Evolutionary conservation across 2,113 vertebrate genomes (phyloP).

Genomic region (Albula glossodonta): DNA sequence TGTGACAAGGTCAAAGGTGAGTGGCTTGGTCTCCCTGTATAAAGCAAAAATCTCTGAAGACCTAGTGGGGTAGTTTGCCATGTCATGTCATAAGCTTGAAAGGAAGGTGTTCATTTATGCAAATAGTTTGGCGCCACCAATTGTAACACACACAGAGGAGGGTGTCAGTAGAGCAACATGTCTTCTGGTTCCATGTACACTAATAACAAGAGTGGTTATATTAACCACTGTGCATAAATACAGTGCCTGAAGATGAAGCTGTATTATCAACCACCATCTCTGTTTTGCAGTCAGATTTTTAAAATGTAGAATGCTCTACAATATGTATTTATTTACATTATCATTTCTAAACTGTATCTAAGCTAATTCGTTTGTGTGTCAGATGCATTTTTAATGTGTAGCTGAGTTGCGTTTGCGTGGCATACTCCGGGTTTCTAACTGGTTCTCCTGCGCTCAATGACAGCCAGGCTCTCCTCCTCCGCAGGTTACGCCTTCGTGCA

Average conservation of each 20-base stretch:
- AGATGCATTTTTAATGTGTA: not conserved
- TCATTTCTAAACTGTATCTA: not conserved
- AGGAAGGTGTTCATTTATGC: not conserved
- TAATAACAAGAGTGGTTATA: not conserved
- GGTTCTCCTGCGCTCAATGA: slow-evolving; percentile 56
- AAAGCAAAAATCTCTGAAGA: not conserved
- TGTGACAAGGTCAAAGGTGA: slow-evolving; percentile 99
- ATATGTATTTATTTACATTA: too few relatives aligned
- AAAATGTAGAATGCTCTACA: too few relatives aligned
- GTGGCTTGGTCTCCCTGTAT: slow-evolving; percentile 25
- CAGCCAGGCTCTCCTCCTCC: slow-evolving; percentile 61
- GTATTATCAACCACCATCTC: not conserved
- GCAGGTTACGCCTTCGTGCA: slow-evolving; percentile 97
- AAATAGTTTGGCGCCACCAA: not conserved
- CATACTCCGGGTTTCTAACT: slow-evolving; percentile 40
- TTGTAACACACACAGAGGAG: not conserved
- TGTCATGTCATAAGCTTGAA: not conserved
- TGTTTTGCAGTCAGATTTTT: too few relatives aligned
- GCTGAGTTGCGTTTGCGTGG: not conserved
- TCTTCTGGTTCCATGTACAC: not conserved
- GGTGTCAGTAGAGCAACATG: not conserved
- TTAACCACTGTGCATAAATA: not conserved
- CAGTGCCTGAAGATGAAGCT: not conserved
- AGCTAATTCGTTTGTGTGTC: slow-evolving; percentile 23
- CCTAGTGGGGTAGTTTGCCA: not conserved